These are phyloP conservation scores for Harpegnathos saltator DNA, from an alignment of 1,140 invertebrate genomes.

Conservation along the genomic window DNA sequence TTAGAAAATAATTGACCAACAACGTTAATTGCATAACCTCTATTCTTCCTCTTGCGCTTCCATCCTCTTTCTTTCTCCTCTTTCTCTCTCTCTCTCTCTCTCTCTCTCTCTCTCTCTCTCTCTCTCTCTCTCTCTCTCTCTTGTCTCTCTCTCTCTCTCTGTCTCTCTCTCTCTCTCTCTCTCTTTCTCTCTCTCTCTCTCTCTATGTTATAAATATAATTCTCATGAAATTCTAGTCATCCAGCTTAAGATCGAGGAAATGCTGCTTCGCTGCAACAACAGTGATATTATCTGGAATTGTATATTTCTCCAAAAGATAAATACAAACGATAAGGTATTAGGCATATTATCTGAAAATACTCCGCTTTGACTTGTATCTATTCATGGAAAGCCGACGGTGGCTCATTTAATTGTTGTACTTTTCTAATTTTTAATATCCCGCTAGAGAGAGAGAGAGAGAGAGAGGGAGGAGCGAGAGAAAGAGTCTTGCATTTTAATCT, in stretches of 20 bases:
- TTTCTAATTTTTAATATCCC: not conserved
- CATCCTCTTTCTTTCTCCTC: too few species aligned
- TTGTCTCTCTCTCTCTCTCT: not conserved
- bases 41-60: not conserved
- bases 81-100: not conserved
- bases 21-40: slow-evolving; percentile 29
- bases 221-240: slow-evolving; percentile 38
- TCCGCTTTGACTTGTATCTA: not conserved
- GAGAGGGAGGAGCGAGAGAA: too few species aligned
- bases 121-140: not conserved
- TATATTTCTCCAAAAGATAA: slow-evolving; percentile 4
- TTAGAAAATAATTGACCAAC: slow-evolving; percentile 39
- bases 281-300: slow-evolving; percentile 12
- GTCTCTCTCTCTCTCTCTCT: not conserved
- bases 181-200: not conserved
- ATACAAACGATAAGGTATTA: slow-evolving; percentile 34
- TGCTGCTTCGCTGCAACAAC: not conserved
- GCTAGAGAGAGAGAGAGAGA: too few species aligned
- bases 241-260: not conserved
- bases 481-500: not conserved
- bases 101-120: not conserved
- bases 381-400: too few species aligned
- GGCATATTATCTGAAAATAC: slow-evolving; percentile 4
- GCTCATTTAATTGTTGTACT: not conserved
- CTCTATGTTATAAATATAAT: slow-evolving; percentile 18